phyloP scores from a whole-genome alignment of 1,140 invertebrate genomes.

The Phocides pigmalion region DNA sequence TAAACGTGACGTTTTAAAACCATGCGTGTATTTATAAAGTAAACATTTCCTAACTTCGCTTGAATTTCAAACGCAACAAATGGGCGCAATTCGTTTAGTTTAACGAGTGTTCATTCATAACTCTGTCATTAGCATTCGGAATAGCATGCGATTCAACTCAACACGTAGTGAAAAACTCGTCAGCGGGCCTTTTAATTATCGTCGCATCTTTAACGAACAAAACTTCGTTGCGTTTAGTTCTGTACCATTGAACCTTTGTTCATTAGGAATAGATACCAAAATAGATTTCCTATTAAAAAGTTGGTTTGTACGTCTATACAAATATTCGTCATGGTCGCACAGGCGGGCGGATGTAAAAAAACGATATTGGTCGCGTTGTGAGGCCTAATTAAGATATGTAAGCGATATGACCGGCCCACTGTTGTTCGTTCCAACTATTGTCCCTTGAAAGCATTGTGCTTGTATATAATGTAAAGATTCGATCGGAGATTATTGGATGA shows the following conservation, averaged over 20 bases:
- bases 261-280: conserved; percentile 38
- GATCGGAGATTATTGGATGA: conserved; percentile 38
- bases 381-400: conserved; percentile 79
- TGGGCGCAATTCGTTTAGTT: conserved; percentile 19
- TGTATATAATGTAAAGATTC: conserved; percentile 44
- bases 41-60: conserved; percentile 3
- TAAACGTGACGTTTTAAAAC: neutral
- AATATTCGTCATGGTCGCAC: conserved; percentile 66
- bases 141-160: conserved; percentile 30
- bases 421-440: conserved; percentile 56
- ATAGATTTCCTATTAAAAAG: conserved; percentile 29
- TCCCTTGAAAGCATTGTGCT: conserved; percentile 49
- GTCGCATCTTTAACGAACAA: conserved; percentile 36
- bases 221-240: conserved; percentile 14
- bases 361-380: conserved; percentile 62
- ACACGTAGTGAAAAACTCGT: conserved; percentile 33
- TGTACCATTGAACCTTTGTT: conserved; percentile 34
- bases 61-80: conserved; percentile 28
- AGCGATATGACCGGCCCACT: conserved; percentile 62
- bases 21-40: conserved; percentile 4
- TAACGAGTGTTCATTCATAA: conserved; percentile 33
- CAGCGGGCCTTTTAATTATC: conserved; percentile 50
- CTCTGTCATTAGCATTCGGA: conserved; percentile 28
- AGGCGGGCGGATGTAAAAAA: conserved; percentile 66
- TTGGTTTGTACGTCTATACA: conserved; percentile 54